Evolutionary conservation across 64 coral and sea anemone species (phyloP).

Genomic region (Orbicella faveolata): DNA sequence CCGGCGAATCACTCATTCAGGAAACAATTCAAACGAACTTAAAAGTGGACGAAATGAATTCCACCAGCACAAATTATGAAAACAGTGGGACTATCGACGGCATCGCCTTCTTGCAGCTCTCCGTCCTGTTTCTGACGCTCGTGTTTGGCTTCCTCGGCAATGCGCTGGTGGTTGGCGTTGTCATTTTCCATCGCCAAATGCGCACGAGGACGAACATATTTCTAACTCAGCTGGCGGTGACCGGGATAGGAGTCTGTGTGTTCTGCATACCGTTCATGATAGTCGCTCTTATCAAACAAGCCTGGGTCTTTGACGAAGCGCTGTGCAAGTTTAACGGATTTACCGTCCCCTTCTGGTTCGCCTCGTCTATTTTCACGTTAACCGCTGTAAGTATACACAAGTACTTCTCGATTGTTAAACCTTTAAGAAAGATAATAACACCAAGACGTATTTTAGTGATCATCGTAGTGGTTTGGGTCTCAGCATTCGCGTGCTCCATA

Average conservation of each 20-base stretch:
- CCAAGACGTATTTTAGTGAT: slow-evolving; percentile 56
- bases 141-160: slow-evolving; percentile 67
- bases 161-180: slow-evolving; percentile 51
- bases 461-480: slow-evolving; percentile 45
- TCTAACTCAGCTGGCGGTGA: slow-evolving; percentile 66
- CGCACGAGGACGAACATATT: slow-evolving; percentile 85
- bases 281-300: slow-evolving; percentile 43
- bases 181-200: slow-evolving; percentile 72
- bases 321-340: slow-evolving; percentile 75
- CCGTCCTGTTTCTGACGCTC: slow-evolving; percentile 39
- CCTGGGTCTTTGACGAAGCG: slow-evolving; percentile 60
- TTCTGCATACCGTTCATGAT: slow-evolving; percentile 66
- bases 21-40: neutral
- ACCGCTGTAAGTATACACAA: slow-evolving; percentile 77
- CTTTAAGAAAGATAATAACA: slow-evolving; percentile 66
- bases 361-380: slow-evolving; percentile 63
- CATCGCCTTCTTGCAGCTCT: slow-evolving; percentile 43
- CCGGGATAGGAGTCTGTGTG: slow-evolving; percentile 46
- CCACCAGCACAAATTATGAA: neutral
- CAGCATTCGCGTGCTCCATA: slow-evolving; percentile 48
- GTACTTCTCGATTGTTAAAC: slow-evolving; percentile 73
- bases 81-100: neutral
- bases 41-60: neutral
- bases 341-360: slow-evolving; percentile 55
- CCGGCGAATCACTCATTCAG: neutral